Evolutionary conservation across 2,888 invertebrate species (phyloP).

Genomic region (Diarsia brunnea): DNA sequence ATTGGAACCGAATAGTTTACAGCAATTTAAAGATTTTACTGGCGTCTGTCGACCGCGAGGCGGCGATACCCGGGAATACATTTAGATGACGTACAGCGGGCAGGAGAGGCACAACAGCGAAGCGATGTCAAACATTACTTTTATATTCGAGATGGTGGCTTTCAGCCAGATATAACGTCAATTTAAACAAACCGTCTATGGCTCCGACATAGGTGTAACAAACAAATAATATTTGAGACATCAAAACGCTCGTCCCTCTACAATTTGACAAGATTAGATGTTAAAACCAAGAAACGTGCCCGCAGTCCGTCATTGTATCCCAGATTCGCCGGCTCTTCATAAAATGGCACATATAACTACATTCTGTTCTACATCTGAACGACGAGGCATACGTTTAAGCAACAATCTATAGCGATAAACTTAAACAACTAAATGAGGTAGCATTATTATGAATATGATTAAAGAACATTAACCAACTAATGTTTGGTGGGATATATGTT

Average conservation of each 20-base stretch:
- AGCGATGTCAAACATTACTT: constrained; percentile 25
- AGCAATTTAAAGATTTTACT: constrained; percentile 65
- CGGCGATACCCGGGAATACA: constrained; percentile 30
- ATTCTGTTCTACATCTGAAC: constrained; percentile 60
- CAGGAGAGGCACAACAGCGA: background rate
- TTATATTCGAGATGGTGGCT: constrained; percentile 40
- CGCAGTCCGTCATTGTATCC: constrained; percentile 6
- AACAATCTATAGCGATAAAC: constrained; percentile 72
- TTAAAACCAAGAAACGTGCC: constrained; percentile 9
- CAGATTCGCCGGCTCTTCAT: constrained; percentile 42
- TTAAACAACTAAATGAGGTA: constrained; percentile 86
- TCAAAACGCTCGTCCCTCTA: constrained; percentile 2
- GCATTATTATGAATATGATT: constrained; percentile 87
- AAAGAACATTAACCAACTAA: constrained; percentile 82
- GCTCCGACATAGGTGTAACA: constrained; percentile 25
- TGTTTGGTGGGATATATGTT: constrained; percentile 89
- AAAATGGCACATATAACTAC: constrained; percentile 69
- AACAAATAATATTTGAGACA: constrained; percentile 19
- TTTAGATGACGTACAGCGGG: constrained; percentile 1
- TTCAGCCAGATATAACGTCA: constrained; percentile 21
- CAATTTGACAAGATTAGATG: constrained; percentile 27
- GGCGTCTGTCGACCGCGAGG: constrained; percentile 53
- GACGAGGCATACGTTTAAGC: constrained; percentile 66
- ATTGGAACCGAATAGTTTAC: constrained; percentile 61
- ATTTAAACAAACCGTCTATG: constrained; percentile 9